Conservation (phyloP, 2,888 invertebrate genomes). For the Flexamia atlantica region DNA sequence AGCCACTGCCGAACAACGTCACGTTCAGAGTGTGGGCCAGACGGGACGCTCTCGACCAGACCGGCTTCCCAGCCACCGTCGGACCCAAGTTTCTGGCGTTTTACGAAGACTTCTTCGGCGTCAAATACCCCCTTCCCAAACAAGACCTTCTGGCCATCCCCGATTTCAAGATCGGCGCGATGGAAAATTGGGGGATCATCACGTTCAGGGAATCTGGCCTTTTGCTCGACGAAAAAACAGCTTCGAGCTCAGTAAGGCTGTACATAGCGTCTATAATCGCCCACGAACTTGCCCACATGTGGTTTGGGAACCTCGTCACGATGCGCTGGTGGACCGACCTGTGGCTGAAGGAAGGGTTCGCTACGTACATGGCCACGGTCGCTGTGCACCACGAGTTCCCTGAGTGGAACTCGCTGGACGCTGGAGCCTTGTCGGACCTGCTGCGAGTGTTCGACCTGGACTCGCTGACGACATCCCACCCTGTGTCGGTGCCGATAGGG, state of each 20-base stretch:
- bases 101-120: slow-evolving; percentile 85
- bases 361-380: slow-evolving; percentile 81
- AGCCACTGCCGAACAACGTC: slow-evolving; percentile 73
- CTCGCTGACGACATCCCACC: slow-evolving; percentile 87
- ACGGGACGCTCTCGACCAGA: slow-evolving; percentile 85
- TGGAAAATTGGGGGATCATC: slow-evolving; percentile 92
- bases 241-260: slow-evolving; percentile 75
- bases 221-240: slow-evolving; percentile 72
- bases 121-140: slow-evolving; percentile 87
- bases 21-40: slow-evolving; percentile 87
- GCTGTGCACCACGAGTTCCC: slow-evolving; percentile 78
- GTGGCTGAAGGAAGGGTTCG: slow-evolving; percentile 89
- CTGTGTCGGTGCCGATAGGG: slow-evolving; percentile 85
- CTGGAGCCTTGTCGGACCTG: slow-evolving; percentile 79
- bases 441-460: slow-evolving; percentile 83
- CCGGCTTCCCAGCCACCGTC: slow-evolving; percentile 84
- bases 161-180: slow-evolving; percentile 92
- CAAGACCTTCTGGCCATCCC: slow-evolving; percentile 95
- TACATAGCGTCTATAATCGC: slow-evolving; percentile 82
- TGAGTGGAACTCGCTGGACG: slow-evolving; percentile 80
- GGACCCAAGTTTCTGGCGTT: slow-evolving; percentile 86
- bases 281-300: slow-evolving; percentile 86
- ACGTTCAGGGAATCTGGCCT: slow-evolving; percentile 82
- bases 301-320: slow-evolving; percentile 91
- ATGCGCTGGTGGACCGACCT: slow-evolving; percentile 92